Base-by-base conservation (phyloP, 2,888 invertebrate genomes). In the Nebria brevicollis region DNA sequence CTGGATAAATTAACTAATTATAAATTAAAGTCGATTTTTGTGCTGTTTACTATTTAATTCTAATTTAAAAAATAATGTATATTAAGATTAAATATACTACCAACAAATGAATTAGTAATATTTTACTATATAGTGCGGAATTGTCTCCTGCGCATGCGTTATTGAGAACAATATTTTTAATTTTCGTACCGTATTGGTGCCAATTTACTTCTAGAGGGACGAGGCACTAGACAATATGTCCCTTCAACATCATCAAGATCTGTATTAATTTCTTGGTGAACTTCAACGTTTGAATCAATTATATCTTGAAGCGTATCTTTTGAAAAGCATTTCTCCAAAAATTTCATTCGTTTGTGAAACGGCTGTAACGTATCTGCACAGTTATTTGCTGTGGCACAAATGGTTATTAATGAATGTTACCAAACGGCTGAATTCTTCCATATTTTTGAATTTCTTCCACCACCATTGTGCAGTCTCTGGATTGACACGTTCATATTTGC, bases 351-450 rank as follows among this genome's bases (percentile, higher is more conserved):
- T 64, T 81, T 75, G 65, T 75, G 43, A 64, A 72, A 76, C 11
- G 81, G 81, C 81, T 81, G 72, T 20, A 79, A 79, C 34, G 42
- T 15, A 34, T 42, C 34, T 34, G 42, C 11, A 34, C 2, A 10
- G 26, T 43, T 41, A 41, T 43, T 73, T 42, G 5, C 41, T 42
- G 2, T 42, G 41, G 13, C 68, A 68, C 26, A 26, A 73, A 34
- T 73, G 20, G 20, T 43, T 15, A 41, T 42, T 73, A 73, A 42
- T 43, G 34, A 85, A 54, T 8, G 85, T 84, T 84, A 88, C 88
- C 77, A 87, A 86, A 41, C 83, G 70, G 13, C 85, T 84, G 77
- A 88, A 86, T 1, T 82, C 83, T 85, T 89, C 89, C 82, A 89
- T 83, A 8, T 83, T 82, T 70, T 84, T 75, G 77, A 88, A 88